Base-by-base conservation (phyloP, 1,140 invertebrate species). In the Pararge aegeria region DNA sequence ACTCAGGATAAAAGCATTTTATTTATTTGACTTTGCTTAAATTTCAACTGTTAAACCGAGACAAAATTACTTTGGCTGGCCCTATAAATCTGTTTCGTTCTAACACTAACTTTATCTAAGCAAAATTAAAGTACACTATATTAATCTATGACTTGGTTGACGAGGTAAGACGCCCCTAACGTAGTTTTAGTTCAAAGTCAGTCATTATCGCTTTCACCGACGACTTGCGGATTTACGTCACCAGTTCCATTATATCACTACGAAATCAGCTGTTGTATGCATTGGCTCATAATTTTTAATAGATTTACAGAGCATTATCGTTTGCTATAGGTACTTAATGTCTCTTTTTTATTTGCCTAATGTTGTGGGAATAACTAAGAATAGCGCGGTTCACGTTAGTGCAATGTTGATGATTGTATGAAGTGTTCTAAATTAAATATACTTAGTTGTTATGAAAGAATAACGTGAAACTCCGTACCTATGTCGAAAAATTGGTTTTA, bases 211-310 rank as follows among this genome's bases (percentile, higher is more conserved):
- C 51, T 53, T 53, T 53, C 61, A 51, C 51, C 34, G 29, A n/a
- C 38, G 42, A 55, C 19, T 56, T 30, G 57, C 42, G 51, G 61
- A 58, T 63, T 67, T 63, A 67, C 65, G 60, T 67, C 65, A 67
- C 52, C 44, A 18, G 21, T 20, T 61, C 71, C 77, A 83, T 83
- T 83, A 83, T 80, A 76, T 77, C 78, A 79, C 75, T 73, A 70
- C 67, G 70, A 82, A 83, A 84, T 78, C 70, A 70, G 57, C 50
- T 42, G 49, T 20, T 40, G 19, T 29, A n/a, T 44, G 27, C 30
- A 52, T 59, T 56, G 49, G 46, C 27, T 34, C 48, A 50, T 42
- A 40, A 20, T 34, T 61, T 50, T 55, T 20, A 37, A 37, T n/a
- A 12, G 12, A 19, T 54, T 46, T 54, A 16, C 9, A 1, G 19